A percentile compares a stretch with the other conserved stretches of the same genome.
Evolutionary conservation across 1,140 invertebrate species (phyloP).

Genomic region (Bombus balteatus): DNA sequence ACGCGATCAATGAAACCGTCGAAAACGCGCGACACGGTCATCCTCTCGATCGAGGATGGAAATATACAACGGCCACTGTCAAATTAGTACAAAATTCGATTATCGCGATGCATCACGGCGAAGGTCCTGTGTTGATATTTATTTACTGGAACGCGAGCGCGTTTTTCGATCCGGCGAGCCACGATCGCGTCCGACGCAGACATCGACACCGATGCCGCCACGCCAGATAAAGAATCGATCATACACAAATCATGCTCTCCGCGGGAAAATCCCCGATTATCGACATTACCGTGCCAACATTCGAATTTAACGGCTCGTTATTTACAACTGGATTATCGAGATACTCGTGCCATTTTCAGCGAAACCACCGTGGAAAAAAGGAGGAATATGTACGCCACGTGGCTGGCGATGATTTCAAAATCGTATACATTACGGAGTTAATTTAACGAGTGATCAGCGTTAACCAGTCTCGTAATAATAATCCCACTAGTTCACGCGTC

Average conservation of each 20-base stretch:
- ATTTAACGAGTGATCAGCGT: neutral
- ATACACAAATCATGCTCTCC: conserved; percentile 38
- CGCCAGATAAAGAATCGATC: conserved; percentile 48
- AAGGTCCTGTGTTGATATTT: conserved; percentile 26
- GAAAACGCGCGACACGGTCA: neutral
- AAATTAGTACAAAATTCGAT: conserved; percentile 40
- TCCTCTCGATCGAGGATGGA: neutral
- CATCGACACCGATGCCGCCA: neutral
- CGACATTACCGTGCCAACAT: conserved; percentile 39
- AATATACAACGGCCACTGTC: neutral
- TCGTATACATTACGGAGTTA: conserved; percentile 12
- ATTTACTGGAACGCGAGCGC: neutral
- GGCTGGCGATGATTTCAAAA: conserved; percentile 20
- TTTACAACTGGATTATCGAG: conserved; percentile 49
- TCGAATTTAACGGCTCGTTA: conserved; percentile 44
- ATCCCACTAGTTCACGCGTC: neutral
- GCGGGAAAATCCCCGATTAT: conserved; percentile 41
- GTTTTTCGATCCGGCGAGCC: neutral
- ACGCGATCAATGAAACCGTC: too few relatives aligned
- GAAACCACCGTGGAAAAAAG: too few relatives aligned
- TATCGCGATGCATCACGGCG: conserved; percentile 11
- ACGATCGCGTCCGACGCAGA: neutral
- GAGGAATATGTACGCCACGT: neutral
- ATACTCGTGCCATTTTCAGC: conserved; percentile 26
- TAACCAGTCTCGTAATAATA: neutral